Evolutionary conservation across 2,113 vertebrate species (phyloP).

Genomic region (Pitta sordida): DNA sequence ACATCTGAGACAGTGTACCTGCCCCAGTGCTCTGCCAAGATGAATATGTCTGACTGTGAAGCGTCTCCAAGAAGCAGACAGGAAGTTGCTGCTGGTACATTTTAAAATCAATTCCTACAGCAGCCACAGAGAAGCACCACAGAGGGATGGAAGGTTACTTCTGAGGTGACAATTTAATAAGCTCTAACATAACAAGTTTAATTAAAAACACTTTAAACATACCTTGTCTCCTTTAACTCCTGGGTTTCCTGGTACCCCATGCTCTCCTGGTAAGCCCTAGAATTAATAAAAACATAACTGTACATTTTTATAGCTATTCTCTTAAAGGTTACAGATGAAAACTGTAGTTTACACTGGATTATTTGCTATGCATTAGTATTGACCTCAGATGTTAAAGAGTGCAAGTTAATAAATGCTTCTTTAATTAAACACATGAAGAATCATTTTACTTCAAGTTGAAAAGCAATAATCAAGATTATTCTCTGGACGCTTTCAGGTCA

Average conservation of each 20-base stretch:
- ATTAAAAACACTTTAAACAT: neutral
- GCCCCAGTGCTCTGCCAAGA: neutral
- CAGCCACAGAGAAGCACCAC: neutral
- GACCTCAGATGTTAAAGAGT: neutral
- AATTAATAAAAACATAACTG: constrained; percentile 55
- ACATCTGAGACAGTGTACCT: neutral
- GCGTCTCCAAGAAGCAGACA: neutral
- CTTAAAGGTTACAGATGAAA: neutral
- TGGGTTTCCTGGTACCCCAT: constrained; percentile 80
- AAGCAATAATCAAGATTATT: neutral
- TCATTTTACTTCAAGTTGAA: neutral
- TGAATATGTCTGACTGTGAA: neutral
- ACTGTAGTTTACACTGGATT: neutral
- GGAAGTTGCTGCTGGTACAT: neutral
- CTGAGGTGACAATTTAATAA: neutral
- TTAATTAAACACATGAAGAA: neutral
- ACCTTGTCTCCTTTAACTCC: constrained; percentile 94
- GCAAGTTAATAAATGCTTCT: neutral
- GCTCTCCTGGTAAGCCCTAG: constrained; percentile 80
- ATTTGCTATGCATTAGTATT: neutral
- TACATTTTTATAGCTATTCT: neutral
- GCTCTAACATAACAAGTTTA: neutral
- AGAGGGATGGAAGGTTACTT: neutral
- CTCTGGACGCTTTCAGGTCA: neutral
- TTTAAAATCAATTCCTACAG: neutral